Percentiles rank a stretch among this genome's conserved stretches.
These are phyloP conservation scores for Cataglyphis livida DNA, from an alignment of 2,888 invertebrate genomes.

Conservation along the genomic window DNA sequence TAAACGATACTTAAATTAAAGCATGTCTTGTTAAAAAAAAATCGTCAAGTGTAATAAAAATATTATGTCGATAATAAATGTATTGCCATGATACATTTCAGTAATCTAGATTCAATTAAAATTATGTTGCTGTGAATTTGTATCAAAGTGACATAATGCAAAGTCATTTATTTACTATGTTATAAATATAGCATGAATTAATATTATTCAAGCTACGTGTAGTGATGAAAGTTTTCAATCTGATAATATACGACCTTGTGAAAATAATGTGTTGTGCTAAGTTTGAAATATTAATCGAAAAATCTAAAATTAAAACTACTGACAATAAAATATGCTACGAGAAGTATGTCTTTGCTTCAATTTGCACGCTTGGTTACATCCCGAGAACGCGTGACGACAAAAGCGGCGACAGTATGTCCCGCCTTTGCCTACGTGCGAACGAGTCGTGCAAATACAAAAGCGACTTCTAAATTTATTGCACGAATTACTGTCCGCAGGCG, in stretches of 20 bases:
- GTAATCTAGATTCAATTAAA: background rate
- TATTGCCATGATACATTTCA: background rate
- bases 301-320: slow-evolving; percentile 58
- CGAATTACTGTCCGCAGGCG: slow-evolving; percentile 56
- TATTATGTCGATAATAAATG: background rate
- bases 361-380: slow-evolving; percentile 65
- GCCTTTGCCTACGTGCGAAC: slow-evolving; percentile 57
- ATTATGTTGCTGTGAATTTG: background rate
- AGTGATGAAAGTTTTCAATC: background rate
- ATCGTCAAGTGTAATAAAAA: background rate
- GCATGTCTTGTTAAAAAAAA: background rate
- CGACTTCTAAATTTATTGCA: slow-evolving; percentile 68
- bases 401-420: slow-evolving; percentile 38
- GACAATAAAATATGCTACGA: background rate
- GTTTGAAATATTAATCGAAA: slow-evolving; percentile 15
- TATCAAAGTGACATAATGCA: background rate
- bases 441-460: slow-evolving; percentile 64
- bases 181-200: background rate
- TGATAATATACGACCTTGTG: background rate
- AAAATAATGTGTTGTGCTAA: background rate
- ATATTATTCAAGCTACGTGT: background rate
- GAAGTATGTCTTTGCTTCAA: slow-evolving; percentile 51
- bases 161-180: background rate
- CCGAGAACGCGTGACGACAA: slow-evolving; percentile 33
- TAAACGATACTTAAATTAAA: background rate